phyloP scores from a whole-genome alignment of 1,140 invertebrate species.

The Meloidogyne floridensis region DNA sequence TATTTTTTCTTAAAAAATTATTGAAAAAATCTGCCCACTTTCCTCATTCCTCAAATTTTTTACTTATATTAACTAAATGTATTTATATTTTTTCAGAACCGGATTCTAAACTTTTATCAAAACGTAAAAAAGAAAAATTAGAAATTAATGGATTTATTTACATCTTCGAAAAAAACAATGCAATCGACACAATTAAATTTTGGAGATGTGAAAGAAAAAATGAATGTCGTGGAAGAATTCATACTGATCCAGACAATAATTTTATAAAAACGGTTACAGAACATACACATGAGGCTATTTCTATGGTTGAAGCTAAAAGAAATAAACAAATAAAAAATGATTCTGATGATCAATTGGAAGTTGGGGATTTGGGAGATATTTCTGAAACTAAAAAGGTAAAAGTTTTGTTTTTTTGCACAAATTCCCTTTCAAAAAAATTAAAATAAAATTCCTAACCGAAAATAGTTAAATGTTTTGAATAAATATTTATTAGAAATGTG shows the following conservation, averaged over 20 bases:
- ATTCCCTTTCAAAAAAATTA: background rate
- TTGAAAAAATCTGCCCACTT: too few species aligned
- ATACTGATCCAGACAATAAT: slow-evolving; percentile 11
- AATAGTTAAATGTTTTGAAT: too few species aligned
- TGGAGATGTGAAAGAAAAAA: slow-evolving; percentile 14
- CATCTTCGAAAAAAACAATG: background rate
- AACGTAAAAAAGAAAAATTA: slow-evolving; percentile 6
- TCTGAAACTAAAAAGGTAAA: background rate
- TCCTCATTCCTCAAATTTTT: too few species aligned
- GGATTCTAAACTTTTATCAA: background rate
- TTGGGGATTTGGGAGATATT: background rate
- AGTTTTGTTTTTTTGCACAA: background rate
- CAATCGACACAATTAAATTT: slow-evolving; percentile 15
- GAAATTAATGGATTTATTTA: background rate
- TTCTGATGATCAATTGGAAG: background rate
- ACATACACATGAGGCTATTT: slow-evolving; percentile 9
- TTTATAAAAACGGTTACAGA: slow-evolving; percentile 4
- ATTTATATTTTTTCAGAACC: background rate
- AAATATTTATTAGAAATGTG: too few species aligned
- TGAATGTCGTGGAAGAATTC: background rate
- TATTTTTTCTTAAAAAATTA: too few species aligned
- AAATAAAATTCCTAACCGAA: too few species aligned
- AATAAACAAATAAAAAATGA: background rate
- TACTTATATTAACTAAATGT: too few species aligned
- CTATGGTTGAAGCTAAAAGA: slow-evolving; percentile 4